Evolutionary conservation across 1,140 invertebrate genomes (phyloP).

Genomic region (Drosophila kanapiae): DNA sequence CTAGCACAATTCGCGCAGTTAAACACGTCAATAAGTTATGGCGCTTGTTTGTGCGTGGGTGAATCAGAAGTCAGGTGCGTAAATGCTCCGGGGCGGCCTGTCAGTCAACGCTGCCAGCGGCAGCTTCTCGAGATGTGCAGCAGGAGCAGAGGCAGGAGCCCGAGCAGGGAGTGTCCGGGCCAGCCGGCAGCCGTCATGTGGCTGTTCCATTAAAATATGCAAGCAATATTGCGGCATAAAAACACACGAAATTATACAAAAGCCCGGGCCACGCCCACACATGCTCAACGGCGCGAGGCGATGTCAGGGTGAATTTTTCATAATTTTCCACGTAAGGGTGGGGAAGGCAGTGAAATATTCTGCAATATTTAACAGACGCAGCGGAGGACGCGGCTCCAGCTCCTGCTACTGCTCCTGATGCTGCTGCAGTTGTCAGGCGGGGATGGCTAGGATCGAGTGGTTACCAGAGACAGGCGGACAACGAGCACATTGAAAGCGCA

Average conservation of each 20-base stretch:
- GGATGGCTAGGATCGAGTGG: conserved; percentile 54
- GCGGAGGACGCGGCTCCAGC: neutral
- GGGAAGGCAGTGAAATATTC: conserved; percentile 56
- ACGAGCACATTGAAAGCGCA: conserved; percentile 75
- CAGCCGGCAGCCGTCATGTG: conserved; percentile 68
- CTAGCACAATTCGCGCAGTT: conserved; percentile 39
- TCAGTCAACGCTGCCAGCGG: conserved; percentile 57
- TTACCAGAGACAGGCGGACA: conserved; percentile 56
- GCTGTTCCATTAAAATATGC: conserved; percentile 81
- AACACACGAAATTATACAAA: conserved; percentile 77
- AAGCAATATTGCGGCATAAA: conserved; percentile 81
- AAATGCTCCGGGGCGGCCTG: conserved; percentile 47
- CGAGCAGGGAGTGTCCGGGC: conserved; percentile 30
- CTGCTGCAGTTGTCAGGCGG: conserved; percentile 67
- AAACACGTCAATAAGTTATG: conserved; percentile 44
- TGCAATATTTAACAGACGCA: conserved; percentile 71
- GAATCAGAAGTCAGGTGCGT: conserved; percentile 39
- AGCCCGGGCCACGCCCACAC: conserved; percentile 19
- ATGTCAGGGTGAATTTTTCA: conserved; percentile 65
- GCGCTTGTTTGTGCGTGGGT: conserved; percentile 25
- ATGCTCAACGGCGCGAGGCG: conserved; percentile 13
- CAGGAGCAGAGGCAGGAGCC: conserved; percentile 43
- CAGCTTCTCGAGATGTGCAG: conserved; percentile 59
- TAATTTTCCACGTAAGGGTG: conserved; percentile 66
- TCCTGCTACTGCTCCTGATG: neutral